phyloP scores from a whole-genome alignment of 2,888 invertebrate genomes.

The Coremacera marginata region DNA sequence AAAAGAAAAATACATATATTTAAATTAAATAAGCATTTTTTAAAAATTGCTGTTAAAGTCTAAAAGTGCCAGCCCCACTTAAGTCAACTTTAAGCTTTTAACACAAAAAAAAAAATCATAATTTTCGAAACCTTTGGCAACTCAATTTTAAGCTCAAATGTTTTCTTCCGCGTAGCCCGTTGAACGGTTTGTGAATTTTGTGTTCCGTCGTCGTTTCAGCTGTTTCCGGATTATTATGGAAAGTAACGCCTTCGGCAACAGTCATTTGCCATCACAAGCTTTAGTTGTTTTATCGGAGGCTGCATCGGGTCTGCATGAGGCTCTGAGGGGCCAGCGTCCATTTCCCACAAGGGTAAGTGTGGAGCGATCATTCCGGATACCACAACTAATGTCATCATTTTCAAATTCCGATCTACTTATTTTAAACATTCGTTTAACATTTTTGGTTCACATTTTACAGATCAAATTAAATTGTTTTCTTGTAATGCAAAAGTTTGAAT shows the following conservation, averaged over 20 bases:
- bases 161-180: background rate
- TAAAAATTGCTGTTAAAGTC: too few species aligned
- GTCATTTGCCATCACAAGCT: conserved; percentile 80
- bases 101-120: background rate
- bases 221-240: conserved; percentile 73
- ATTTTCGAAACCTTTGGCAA: background rate
- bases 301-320: conserved; percentile 80
- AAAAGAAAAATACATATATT: too few species aligned
- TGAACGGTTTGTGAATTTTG: background rate
- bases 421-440: too few species aligned
- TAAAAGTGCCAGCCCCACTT: too few species aligned
- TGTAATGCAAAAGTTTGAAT: too few species aligned
- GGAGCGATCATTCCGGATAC: background rate
- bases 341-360: conserved; percentile 78
- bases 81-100: too few species aligned
- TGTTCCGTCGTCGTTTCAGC: background rate
- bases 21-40: too few species aligned
- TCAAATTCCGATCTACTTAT: too few species aligned
- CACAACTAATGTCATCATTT: too few species aligned
- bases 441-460: too few species aligned
- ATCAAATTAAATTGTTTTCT: too few species aligned
- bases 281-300: conserved; percentile 82
- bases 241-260: conserved; percentile 81
- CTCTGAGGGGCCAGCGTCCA: conserved; percentile 80
- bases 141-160: background rate